A percentile compares a stretch with the other conserved stretches of the same genome.
Conservation (phyloP, 2,113 vertebrate species). For the Ranitomeya imitator region DNA sequence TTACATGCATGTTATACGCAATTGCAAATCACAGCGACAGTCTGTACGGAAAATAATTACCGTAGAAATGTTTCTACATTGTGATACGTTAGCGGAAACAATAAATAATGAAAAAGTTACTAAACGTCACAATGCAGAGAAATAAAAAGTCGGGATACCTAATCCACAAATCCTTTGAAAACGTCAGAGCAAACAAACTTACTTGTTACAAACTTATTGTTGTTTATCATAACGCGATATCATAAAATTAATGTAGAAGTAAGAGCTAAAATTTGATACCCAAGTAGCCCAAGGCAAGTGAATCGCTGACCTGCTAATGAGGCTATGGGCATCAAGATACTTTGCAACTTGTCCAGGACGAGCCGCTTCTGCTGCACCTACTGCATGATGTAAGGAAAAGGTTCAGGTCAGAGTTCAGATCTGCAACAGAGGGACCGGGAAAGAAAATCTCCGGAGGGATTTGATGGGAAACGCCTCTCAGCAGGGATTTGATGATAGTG, state of each 20-base stretch:
- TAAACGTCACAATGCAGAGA: no score
- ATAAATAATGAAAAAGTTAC: no score
- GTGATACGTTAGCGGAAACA: no score
- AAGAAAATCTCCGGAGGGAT: conserved; percentile 54
- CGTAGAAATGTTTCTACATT: no score
- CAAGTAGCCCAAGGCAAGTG: conserved; percentile 61
- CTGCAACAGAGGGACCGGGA: conserved; percentile 49
- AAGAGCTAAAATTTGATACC: conserved; percentile 66
- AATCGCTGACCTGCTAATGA: conserved; percentile 68
- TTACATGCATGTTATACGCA: no score
- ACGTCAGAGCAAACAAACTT: background rate
- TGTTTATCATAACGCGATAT: background rate
- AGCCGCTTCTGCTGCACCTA: conserved; percentile 52
- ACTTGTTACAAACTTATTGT: background rate
- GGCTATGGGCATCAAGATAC: conserved; percentile 44
- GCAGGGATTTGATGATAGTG: conserved; percentile 58
- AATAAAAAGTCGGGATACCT: no score
- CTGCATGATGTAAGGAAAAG: conserved; percentile 54
- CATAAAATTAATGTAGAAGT: background rate
- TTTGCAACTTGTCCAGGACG: conserved; percentile 30
- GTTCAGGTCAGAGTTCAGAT: conserved; percentile 64
- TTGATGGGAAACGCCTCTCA: conserved; percentile 58
- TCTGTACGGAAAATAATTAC: no score
- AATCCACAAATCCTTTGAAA: no score
- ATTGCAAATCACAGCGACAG: no score